Conservation (phyloP, 2,113 vertebrate species). For the Atlantisia rogersi region DNA sequence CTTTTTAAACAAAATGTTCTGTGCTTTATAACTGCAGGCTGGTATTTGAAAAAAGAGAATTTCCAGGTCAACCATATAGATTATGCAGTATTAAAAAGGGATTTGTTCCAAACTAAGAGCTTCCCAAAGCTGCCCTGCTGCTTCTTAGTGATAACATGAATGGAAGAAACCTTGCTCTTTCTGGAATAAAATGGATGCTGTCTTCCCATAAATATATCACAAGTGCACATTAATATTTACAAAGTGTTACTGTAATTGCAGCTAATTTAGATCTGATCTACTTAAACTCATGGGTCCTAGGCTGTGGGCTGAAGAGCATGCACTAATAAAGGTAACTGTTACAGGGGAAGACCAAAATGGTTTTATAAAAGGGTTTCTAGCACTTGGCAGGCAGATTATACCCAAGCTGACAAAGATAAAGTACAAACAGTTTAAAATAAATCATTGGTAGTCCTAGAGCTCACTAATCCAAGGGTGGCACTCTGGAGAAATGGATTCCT, state of each 20-base stretch:
- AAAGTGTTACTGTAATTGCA: background rate
- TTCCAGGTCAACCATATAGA: slow-evolving; percentile 14
- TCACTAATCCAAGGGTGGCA: background rate
- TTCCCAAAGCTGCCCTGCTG: slow-evolving; percentile 19
- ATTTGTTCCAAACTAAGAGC: slow-evolving; percentile 24
- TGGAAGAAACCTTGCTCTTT: background rate
- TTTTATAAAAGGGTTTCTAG: background rate
- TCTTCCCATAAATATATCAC: background rate
- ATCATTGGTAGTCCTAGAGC: background rate
- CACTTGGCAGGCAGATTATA: background rate
- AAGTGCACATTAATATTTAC: background rate
- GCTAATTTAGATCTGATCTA: background rate
- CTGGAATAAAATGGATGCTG: background rate
- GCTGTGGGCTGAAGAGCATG: background rate
- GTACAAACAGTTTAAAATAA: background rate
- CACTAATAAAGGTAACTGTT: background rate
- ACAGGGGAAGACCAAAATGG: background rate
- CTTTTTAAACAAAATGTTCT: background rate
- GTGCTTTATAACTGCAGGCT: background rate
- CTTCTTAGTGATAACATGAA: background rate
- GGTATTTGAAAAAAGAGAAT: background rate
- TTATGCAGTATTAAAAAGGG: slow-evolving; percentile 6
- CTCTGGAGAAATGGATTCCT: background rate
- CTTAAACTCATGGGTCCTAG: background rate
- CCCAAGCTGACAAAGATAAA: background rate